Evolutionary conservation across 2,888 invertebrate species (phyloP).

Genomic region (Cerastoderma edule): DNA sequence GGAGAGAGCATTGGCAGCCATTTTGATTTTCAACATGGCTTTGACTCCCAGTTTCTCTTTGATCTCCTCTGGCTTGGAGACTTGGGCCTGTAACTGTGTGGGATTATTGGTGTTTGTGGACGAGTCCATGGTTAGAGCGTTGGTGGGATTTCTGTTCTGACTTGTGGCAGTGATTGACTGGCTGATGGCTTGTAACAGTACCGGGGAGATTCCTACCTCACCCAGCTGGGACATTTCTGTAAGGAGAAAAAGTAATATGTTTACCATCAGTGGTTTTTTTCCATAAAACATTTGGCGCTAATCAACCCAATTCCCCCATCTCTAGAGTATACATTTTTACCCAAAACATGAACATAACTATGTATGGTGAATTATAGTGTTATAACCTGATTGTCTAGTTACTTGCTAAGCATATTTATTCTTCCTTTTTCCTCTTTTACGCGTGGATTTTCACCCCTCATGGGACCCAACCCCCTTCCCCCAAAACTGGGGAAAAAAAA

Average conservation of each 20-base stretch:
- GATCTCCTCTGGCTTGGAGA: not conserved
- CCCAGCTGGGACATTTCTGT: conserved; percentile 70
- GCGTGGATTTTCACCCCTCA: no score
- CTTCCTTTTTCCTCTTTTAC: no score
- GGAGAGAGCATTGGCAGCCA: conserved; percentile 48
- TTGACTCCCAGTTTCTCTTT: conserved; percentile 44
- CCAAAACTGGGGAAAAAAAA: no score
- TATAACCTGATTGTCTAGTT: no score
- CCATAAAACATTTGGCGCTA: no score
- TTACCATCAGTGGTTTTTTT: no score
- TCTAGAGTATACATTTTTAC: no score
- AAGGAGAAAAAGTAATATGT: conserved; percentile 29
- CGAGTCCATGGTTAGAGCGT: conserved; percentile 8
- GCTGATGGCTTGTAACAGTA: conserved; percentile 81
- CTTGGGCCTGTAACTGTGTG: conserved; percentile 33
- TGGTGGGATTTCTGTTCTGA: conserved; percentile 2
- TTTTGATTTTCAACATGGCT: conserved; percentile 63
- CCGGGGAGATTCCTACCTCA: conserved; percentile 82
- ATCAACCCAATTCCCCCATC: no score
- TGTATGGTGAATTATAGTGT: no score
- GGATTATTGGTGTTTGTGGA: conserved; percentile 14
- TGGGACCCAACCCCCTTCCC: no score
- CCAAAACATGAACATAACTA: no score
- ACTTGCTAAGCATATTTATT: no score
- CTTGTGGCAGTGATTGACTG: conserved; percentile 71